Evolutionary conservation across 2,113 vertebrate genomes (phyloP), one percentile per base, ranked within the genome.

Genomic region (Prinia subflava): DNA sequence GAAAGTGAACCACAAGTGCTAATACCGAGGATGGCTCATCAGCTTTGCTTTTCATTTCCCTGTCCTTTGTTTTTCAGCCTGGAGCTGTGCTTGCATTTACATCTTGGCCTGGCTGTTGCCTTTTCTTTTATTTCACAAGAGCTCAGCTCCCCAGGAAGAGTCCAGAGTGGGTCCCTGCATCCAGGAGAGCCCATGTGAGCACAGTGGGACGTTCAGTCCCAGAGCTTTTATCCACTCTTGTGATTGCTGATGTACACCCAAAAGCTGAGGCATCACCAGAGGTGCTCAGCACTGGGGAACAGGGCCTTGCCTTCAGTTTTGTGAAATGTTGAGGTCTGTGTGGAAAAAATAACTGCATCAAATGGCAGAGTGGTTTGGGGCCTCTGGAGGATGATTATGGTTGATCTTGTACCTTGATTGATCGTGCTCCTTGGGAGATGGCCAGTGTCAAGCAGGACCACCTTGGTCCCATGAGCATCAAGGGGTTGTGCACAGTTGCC

Each of bases 11-110:
- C 24, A 67, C 63, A 64, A 46, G 68, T 52, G 60, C 50, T 80
- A 74, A 59, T 47, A 11, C 55, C 57, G 78, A 80, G 63, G 70
- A 30, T 86, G 90, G 92, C 35, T 90, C 60, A 71, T 76, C 82
- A 77, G 55, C 84, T 90, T 77, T 71, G 92, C 59, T 79, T 88
- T 94, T 83, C 79, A 77, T 79, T 95, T 87, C 59, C 74, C 49
- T 64, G 49, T 12, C 35, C 65, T 82, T 96, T 92, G 92, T 77
- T 93, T 85, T 41, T 24, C 83, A 94, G 35, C 56, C 56, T n/a
- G 56, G 56, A 57, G 33, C 56, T 35, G 33, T 57, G 64, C 23
- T 50, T 49, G 27, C 39, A 60, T 92, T 93, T 88, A 22, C 41
- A 30, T 70, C 52, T 70, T 47, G 55, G 75, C 49, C n/a, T 14